These are phyloP conservation scores for Eubasilissa splendida DNA, from an alignment of 2,888 invertebrate species.

Conservation along the genomic window DNA sequence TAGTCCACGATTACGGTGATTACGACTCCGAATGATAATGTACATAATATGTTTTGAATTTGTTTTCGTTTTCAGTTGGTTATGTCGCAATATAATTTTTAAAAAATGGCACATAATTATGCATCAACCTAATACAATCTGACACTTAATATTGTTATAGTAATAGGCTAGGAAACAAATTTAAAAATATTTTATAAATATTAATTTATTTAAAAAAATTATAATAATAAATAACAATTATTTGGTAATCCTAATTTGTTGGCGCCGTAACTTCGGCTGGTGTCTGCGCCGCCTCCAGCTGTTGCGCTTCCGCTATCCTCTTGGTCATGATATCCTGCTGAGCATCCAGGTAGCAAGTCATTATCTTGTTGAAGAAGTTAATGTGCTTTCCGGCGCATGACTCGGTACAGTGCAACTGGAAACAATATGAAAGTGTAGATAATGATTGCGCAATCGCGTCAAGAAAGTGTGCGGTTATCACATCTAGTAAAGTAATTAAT, in stretches of 20 bases:
- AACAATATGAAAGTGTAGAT: background rate
- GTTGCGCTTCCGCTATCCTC: slow-evolving; percentile 51
- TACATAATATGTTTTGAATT: no score
- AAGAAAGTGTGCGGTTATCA: no score
- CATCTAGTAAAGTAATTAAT: no score
- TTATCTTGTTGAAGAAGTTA: slow-evolving; percentile 51
- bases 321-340: slow-evolving; percentile 53
- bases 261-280: background rate
- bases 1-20: no score
- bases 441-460: no score
- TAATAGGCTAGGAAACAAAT: background rate
- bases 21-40: no score
- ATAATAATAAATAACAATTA: slow-evolving; percentile 23
- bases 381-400: slow-evolving; percentile 55
- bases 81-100: no score
- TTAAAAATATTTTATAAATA: background rate
- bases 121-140: no score
- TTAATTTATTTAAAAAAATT: slow-evolving; percentile 10
- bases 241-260: slow-evolving; percentile 13
- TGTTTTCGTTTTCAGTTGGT: no score
- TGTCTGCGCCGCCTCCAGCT: slow-evolving; percentile 9
- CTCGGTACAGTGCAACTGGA: slow-evolving; percentile 47
- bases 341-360: slow-evolving; percentile 53
- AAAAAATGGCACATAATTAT: no score
- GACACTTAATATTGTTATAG: no score